phyloP scores from a whole-genome alignment of 2,888 invertebrate genomes.

The Epinotia nisella region DNA sequence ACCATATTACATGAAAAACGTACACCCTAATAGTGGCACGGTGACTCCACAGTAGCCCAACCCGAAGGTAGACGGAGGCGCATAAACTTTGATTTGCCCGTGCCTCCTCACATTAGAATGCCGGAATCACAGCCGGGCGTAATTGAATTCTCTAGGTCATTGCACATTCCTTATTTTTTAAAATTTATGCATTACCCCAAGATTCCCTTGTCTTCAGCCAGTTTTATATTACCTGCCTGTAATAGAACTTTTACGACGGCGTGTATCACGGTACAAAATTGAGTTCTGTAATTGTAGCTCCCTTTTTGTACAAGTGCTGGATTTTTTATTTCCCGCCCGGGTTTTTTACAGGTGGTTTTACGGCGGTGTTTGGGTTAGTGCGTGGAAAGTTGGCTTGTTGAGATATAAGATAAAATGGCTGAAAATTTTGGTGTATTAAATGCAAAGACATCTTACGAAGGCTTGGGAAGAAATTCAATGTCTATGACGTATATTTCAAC shows the following conservation, averaged over 20 bases:
- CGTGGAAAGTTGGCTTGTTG: conserved; percentile 19
- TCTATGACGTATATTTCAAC: not conserved
- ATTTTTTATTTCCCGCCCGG: conserved; percentile 26
- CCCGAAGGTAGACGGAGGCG: conserved; percentile 63
- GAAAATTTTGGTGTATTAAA: conserved; percentile 3
- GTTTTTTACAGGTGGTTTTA: conserved; percentile 36
- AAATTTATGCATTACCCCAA: conserved; percentile 59
- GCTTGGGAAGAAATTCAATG: not conserved
- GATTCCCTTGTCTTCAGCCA: conserved; percentile 34
- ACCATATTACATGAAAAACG: not conserved
- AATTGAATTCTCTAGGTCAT: conserved; percentile 84
- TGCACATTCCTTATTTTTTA: conserved; percentile 65
- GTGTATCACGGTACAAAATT: conserved; percentile 44
- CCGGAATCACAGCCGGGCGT: conserved; percentile 75
- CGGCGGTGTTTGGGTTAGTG: conserved; percentile 25
- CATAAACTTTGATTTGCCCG: conserved; percentile 84
- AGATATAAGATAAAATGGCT: conserved; percentile 3
- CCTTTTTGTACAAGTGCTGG: conserved; percentile 31
- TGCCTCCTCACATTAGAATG: conserved; percentile 77
- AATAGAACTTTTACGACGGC: conserved; percentile 43
- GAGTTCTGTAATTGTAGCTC: conserved; percentile 42
- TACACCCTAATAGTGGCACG: not conserved
- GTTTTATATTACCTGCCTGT: conserved; percentile 43
- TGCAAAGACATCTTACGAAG: not conserved
- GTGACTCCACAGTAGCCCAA: conserved; percentile 40